Evolutionary conservation across 2,888 invertebrate genomes (phyloP).

Genomic region (Nebria brevicollis): DNA sequence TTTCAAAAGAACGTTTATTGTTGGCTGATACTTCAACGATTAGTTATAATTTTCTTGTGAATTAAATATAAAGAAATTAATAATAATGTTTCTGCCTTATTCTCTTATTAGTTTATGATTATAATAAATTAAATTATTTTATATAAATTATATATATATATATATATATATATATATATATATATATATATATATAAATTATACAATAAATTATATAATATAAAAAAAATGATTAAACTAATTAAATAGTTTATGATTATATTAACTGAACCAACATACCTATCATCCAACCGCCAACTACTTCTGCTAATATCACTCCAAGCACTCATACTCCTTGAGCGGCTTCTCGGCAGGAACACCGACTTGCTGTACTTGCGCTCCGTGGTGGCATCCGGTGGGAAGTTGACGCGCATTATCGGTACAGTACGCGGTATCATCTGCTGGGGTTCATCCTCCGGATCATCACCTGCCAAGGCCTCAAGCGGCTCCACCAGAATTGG

Average conservation of each 20-base stretch:
- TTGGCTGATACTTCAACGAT: too few relatives aligned
- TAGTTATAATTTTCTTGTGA: too few relatives aligned
- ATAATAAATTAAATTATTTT: too few relatives aligned
- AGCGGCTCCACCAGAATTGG: conserved; percentile 40
- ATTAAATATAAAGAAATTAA: too few relatives aligned
- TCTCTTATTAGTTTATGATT: too few relatives aligned
- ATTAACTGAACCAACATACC: conserved; percentile 63
- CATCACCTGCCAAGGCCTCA: conserved; percentile 52
- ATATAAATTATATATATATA: too few relatives aligned
- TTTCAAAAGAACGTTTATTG: not conserved
- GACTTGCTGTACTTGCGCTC: conserved; percentile 62
- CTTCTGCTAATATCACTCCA: conserved; percentile 89
- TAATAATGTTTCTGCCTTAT: too few relatives aligned
- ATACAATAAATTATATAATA: too few relatives aligned
- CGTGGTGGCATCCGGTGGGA: conserved; percentile 68
- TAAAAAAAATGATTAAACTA: too few relatives aligned
- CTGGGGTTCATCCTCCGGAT: conserved; percentile 49
- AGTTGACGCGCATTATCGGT: conserved; percentile 73
- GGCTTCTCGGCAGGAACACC: conserved; percentile 65
- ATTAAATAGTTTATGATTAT: too few relatives aligned
- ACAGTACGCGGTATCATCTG: conserved; percentile 48
- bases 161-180: too few relatives aligned
- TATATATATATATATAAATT: too few relatives aligned
- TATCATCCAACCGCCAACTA: conserved; percentile 82
- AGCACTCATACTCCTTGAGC: conserved; percentile 81